Percentiles rank a stretch among this genome's conserved stretches.
These are phyloP conservation scores for Noctua janthina DNA, from an alignment of 2,888 invertebrate species.

Conservation along the genomic window DNA sequence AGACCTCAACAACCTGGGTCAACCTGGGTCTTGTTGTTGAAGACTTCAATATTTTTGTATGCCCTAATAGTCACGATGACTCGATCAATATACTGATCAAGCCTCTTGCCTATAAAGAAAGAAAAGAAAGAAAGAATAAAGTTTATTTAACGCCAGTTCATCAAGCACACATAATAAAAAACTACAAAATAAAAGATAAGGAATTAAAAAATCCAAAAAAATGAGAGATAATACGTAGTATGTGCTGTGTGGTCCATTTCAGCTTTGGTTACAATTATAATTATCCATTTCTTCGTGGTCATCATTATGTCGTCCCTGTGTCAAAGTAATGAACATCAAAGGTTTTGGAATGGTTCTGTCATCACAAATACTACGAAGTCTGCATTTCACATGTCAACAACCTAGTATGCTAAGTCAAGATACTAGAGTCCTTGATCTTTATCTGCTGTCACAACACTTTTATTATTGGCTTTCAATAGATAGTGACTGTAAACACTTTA, in stretches of 20 bases:
- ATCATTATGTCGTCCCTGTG: background rate
- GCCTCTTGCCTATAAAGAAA: too few species aligned
- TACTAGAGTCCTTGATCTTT: background rate
- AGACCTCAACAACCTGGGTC: too few species aligned
- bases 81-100: too few species aligned
- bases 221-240: too few species aligned
- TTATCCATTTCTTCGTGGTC: background rate
- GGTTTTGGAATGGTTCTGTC: background rate
- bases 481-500: background rate
- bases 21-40: too few species aligned
- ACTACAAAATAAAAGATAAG: too few species aligned
- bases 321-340: background rate
- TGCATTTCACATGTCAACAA: background rate
- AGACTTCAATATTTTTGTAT: background rate
- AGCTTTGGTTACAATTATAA: background rate
- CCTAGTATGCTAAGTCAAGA: background rate
- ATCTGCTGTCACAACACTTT: background rate
- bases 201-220: too few species aligned
- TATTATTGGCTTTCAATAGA: background rate
- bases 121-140: too few species aligned
- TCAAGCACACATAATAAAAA: too few species aligned
- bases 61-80: too few species aligned
- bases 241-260: too few species aligned
- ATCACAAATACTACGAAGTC: background rate
- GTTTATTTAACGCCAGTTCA: too few species aligned